Evolutionary conservation across 2,113 vertebrate genomes (phyloP), one percentile per base, ranked within the genome.

Genomic region (Natator depressus): DNA sequence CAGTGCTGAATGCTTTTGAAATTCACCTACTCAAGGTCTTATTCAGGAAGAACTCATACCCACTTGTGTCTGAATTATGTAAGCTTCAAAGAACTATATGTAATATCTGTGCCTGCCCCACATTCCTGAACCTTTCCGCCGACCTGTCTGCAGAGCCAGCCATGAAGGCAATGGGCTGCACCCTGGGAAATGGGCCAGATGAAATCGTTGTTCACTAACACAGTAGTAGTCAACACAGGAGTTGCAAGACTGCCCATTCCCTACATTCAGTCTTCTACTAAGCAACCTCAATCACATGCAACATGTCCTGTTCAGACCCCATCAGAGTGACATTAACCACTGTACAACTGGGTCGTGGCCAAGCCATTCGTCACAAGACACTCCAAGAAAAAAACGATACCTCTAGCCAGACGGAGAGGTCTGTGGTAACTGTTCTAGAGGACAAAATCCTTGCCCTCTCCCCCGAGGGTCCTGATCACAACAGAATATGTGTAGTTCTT

Each of bases 281-380:
- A 65, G 1, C 1, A 7, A 24, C 69, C 49, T 78, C 59, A 84
- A 31, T 20, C 7, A 16, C 46, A 1, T 4, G 2, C 0, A 0
- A 76, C 72, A 10, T 50, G 22, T 85, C 76, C 72, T 96, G 50
- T 11, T 91, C 38, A 90, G 10, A 51, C 10, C 46, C 2, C 54
- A 25, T 13, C 5, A 46, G 38, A 46, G 22, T 75, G 82, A 57
- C 29, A 13, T 87, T 46, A 54, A 11, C 38, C 6, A 87, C 25
- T 76, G 42, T 46, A 46, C 38, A 38, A 27, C 19, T 13, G 38
- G 10, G 8, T 42, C 4, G 11, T 25, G 38, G 72, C 72, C 38
- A 46, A 42, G 22, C 69, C 72, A 76, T 76, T 42, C 38, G 20
- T 46, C 22, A 46, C 72, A 46, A 25, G 5, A n/a, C 38, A 46